phyloP scores from a whole-genome alignment of 53 echinoderm and acorn worm genomes.

The Holothuria scabra region DNA sequence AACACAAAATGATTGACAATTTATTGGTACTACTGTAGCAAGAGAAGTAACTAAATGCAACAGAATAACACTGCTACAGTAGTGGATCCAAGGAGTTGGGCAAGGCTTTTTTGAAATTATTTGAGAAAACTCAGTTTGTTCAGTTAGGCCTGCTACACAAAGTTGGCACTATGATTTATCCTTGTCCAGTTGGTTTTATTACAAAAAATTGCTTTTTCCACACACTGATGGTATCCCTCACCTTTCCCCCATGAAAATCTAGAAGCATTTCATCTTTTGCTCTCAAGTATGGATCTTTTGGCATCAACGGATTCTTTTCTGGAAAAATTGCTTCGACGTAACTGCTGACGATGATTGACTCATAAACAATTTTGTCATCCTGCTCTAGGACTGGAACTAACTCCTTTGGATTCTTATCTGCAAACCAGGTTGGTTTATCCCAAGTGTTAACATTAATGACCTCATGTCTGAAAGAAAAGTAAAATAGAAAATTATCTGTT shows the following conservation, averaged over 20 bases:
- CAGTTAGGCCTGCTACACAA: too few relatives aligned
- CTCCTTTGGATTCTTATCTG: slow-evolving; percentile 70
- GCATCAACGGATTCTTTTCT: slow-evolving; percentile 48
- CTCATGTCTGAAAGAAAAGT: slow-evolving; percentile 57
- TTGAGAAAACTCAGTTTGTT: too few relatives aligned
- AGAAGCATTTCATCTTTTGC: slow-evolving; percentile 48
- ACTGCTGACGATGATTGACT: slow-evolving; percentile 61
- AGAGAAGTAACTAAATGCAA: too few relatives aligned
- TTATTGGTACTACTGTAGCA: too few relatives aligned
- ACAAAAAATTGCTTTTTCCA: too few relatives aligned
- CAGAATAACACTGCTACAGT: too few relatives aligned
- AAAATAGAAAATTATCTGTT: too few relatives aligned
- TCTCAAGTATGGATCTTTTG: slow-evolving; percentile 58
- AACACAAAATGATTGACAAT: too few relatives aligned
- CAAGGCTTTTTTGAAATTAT: too few relatives aligned
- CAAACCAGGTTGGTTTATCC: slow-evolving; percentile 72
- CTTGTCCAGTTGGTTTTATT: too few relatives aligned
- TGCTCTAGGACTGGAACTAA: slow-evolving; percentile 68
- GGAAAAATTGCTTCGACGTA: slow-evolving; percentile 68
- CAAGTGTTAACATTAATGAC: slow-evolving; percentile 67
- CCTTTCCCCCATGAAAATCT: neutral
- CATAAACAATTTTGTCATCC: slow-evolving; percentile 69
- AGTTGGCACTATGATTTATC: too few relatives aligned
- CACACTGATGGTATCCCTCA: neutral
- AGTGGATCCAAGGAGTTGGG: too few relatives aligned